Conservation (phyloP, 2,888 invertebrate genomes). For the Lordiphosa andalusiaca region DNA sequence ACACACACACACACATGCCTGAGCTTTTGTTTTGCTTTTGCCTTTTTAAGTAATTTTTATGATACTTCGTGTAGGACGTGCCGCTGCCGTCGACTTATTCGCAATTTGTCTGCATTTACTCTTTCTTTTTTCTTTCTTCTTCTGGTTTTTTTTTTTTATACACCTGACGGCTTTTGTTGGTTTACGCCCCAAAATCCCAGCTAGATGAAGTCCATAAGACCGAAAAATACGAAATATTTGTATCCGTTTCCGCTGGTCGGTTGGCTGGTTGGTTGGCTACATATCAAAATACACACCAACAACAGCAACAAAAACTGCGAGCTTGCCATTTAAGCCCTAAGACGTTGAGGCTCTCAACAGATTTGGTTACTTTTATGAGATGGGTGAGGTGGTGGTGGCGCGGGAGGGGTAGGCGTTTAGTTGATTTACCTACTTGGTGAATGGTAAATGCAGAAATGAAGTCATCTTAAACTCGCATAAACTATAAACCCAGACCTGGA, state of each 20-base stretch:
- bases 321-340: constrained; percentile 29
- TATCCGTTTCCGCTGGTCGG: constrained; percentile 46
- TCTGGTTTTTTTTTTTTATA: background rate
- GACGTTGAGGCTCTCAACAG: constrained; percentile 32
- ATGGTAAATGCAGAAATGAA: too few species aligned
- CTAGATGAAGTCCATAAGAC: constrained; percentile 55
- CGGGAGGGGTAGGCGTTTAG: background rate
- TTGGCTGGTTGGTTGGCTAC: background rate
- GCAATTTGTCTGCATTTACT: constrained; percentile 57
- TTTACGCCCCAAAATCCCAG: constrained; percentile 47
- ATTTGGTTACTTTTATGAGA: constrained; percentile 34
- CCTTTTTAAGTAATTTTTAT: constrained; percentile 49
- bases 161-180: constrained; percentile 40
- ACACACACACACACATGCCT: too few species aligned
- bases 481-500: too few species aligned
- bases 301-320: background rate
- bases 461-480: too few species aligned
- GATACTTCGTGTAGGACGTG: constrained; percentile 50
- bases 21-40: background rate
- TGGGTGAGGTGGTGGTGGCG: too few species aligned
- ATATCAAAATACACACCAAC: background rate
- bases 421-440: background rate
- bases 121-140: background rate
- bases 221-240: constrained; percentile 55
- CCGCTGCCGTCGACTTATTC: constrained; percentile 33